Evolutionary conservation across 2,113 vertebrate species (phyloP).

Genomic region (Choloepus hoffmanni): DNA sequence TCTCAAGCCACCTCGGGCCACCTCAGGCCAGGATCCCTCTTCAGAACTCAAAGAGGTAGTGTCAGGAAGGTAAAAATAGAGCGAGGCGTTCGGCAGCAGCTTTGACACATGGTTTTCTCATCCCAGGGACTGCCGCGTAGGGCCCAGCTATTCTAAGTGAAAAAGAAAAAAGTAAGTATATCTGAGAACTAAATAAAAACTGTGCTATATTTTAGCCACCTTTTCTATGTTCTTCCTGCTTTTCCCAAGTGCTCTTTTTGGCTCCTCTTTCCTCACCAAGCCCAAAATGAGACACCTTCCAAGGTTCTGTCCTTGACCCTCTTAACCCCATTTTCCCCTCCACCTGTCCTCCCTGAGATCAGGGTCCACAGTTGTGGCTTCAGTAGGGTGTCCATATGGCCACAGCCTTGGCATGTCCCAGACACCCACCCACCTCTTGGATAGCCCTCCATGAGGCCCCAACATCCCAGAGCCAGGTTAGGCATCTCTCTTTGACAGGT

Average conservation of each 20-base stretch:
- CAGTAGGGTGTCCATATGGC: background rate
- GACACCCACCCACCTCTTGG: background rate
- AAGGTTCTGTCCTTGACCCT: slow-evolving; percentile 40
- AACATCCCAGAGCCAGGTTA: background rate
- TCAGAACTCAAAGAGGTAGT: slow-evolving; percentile 68
- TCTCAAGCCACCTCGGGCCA: background rate
- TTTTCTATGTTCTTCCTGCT: background rate
- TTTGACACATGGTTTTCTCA: slow-evolving; percentile 71
- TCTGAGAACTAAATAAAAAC: slow-evolving; percentile 66
- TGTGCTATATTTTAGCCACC: slow-evolving; percentile 62
- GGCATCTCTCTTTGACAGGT: background rate
- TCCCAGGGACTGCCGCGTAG: slow-evolving; percentile 58
- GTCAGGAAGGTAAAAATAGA: slow-evolving; percentile 77
- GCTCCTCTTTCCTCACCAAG: slow-evolving; percentile 52
- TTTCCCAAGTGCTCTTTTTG: slow-evolving; percentile 46
- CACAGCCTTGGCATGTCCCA: background rate
- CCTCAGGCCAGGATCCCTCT: slow-evolving; percentile 66
- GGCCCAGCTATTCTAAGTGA: slow-evolving; percentile 62
- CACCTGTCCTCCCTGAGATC: background rate
- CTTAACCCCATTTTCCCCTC: background rate
- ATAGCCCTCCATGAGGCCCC: background rate
- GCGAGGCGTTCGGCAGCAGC: slow-evolving; percentile 17
- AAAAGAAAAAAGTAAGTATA: slow-evolving; percentile 62
- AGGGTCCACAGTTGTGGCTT: background rate
- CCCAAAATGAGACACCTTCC: slow-evolving; percentile 42